A percentile compares a stretch with the other conserved stretches of the same genome.
These are phyloP conservation scores for Zaprionus lachaisei DNA, from an alignment of 1,140 invertebrate species.

Conservation along the genomic window DNA sequence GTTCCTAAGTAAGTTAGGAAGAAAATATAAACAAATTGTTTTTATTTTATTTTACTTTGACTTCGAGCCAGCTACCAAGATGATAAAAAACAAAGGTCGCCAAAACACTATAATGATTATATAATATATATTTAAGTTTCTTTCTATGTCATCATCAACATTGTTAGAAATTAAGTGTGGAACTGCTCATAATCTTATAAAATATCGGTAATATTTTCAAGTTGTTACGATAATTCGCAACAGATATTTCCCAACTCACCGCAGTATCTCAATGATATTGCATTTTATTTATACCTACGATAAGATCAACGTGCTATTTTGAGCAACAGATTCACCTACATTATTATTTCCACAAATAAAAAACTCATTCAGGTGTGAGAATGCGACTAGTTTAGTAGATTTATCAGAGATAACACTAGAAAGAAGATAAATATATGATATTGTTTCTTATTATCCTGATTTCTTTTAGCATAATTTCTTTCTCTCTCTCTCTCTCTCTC, in stretches of 20 bases:
- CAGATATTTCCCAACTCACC: background rate
- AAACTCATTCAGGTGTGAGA: background rate
- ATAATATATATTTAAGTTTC: background rate
- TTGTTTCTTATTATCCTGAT: too few relatives aligned
- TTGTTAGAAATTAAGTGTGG: background rate
- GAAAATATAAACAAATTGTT: too few relatives aligned
- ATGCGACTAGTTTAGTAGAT: background rate
- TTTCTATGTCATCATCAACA: background rate
- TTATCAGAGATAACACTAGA: too few relatives aligned
- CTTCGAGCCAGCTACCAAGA: too few relatives aligned
- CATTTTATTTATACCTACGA: slow-evolving; percentile 3
- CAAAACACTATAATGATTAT: too few relatives aligned
- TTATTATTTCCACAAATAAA: background rate
- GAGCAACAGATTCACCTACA: background rate
- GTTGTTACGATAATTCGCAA: background rate
- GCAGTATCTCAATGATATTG: background rate
- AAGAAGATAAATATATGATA: too few relatives aligned
- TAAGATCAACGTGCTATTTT: background rate
- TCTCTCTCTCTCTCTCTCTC: background rate
- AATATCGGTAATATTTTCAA: background rate
- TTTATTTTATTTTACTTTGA: too few relatives aligned
- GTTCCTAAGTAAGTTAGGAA: too few relatives aligned
- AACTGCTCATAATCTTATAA: background rate
- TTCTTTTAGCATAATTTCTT: background rate
- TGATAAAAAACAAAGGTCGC: too few relatives aligned